Evolutionary conservation across 2,113 vertebrate species (phyloP).

Genomic region (Nannospalax galili): DNA sequence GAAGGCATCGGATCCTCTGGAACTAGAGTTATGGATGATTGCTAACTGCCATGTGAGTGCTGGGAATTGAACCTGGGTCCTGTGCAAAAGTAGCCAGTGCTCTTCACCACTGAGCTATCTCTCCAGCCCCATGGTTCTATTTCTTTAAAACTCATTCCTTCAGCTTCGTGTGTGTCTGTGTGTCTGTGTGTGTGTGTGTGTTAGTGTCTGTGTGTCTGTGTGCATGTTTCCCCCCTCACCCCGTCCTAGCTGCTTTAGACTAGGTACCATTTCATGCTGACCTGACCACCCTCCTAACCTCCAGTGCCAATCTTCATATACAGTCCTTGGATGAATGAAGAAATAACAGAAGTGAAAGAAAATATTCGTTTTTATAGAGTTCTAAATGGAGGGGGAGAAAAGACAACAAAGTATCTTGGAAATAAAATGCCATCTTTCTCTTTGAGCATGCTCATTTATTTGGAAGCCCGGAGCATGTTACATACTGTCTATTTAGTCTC

Average conservation of each 20-base stretch:
- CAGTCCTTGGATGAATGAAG: background rate
- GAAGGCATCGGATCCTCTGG: no score
- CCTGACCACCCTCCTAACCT: background rate
- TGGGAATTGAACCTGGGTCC: no score
- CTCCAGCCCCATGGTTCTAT: no score
- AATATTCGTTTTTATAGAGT: background rate
- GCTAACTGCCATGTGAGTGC: no score
- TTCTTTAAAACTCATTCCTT: no score
- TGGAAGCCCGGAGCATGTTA: constrained; percentile 23
- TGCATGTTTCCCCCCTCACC: background rate
- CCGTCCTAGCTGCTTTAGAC: background rate
- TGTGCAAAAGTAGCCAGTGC: no score
- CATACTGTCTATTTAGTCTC: constrained; percentile 7
- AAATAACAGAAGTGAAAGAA: background rate
- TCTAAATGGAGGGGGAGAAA: background rate
- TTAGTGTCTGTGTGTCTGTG: background rate
- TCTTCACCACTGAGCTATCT: no score
- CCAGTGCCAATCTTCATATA: background rate
- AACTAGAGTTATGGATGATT: no score
- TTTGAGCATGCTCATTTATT: constrained; percentile 47
- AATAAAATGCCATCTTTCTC: no score
- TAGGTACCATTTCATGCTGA: background rate
- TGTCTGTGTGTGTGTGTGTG: background rate
- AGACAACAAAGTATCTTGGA: no score
- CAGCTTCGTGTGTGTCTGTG: no score